Base-by-base conservation (phyloP, 2,888 invertebrate species). In the Beris chalybata region DNA sequence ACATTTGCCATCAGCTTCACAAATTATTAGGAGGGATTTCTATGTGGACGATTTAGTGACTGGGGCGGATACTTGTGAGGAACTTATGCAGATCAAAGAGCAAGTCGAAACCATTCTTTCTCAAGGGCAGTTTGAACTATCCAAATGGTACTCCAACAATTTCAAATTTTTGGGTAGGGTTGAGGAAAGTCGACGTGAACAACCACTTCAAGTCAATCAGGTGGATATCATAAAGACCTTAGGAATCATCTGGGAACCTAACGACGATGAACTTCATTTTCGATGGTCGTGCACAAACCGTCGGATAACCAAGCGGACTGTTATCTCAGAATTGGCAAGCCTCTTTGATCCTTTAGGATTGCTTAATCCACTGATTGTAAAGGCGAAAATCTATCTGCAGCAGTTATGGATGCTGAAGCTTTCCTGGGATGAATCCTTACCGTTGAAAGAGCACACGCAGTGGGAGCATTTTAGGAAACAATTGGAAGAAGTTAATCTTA, bases 1-100 rank as follows among this genome's bases (percentile, higher is more conserved):
- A 5, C 5, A 9, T 9, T 3, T 38, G 9, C 3, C 38, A 38
- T 9, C 38, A 3, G 38, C 38, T 1, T 38, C 38, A 4, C 38
- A 3, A 38, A 38, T 38, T 9, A 38, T 9, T 3, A 38, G 9
- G 9, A 38, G 7, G 1, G 38, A 38, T 38, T 38, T 38, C 3
- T 38, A 38, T 9, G 38, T 38, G 38, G 38, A 38, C 38, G 22
- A 22, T 22, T 38, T 38, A 3, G 38, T 70, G 5, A 68, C 66
- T 4, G 72, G 71, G 4, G 58, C 66, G 7, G 66, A 70, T 15
- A 58, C 66, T 7, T 31, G 63, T 9, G 13, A 57, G 4, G 50
- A 69, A 1, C 59, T 70, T 9, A 50, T 65, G 3, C 15, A 22
- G 0, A 44, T 67, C 1, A 44, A 61, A 11, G 12, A 64, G 15